Base-by-base conservation (phyloP, 2,113 vertebrate genomes). In the Motacilla tschutschensis region DNA sequence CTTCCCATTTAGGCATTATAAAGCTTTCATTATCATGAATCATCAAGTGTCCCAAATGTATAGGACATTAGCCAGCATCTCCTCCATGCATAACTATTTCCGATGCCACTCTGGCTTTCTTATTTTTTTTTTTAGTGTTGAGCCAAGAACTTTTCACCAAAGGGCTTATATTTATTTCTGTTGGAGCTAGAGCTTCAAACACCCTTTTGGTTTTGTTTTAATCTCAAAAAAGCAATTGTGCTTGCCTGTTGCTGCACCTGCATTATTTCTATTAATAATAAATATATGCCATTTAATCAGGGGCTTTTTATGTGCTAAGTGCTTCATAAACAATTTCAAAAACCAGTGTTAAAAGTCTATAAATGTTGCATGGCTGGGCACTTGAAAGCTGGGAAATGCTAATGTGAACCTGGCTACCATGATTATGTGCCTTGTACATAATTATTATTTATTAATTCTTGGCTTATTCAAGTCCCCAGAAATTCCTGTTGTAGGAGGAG, bases 261-360 rank as follows among this genome's bases (percentile, higher is more conserved):
- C 26, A 18, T 63, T 66, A 59, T 74, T 88, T 54, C 6, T 63
- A 63, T 88, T 85, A 86, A 80, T 86, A 83, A 90, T 83, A 88
- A 63, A 87, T 80, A 40, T 1, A 0, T 73, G 60, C 18, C 44
- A 83, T 55, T 80, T 90, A 66, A 88, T 62, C 18, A 63, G 35
- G 33, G 14, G 9, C 18, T 80, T 91, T 90, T 83, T 8, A 70
- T 9, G 5, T 5, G 3, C 15, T 31, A 73, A 87, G 22, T 47
- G 6, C n/a, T 73, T 79, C 35, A 55, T 40, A 85, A 89, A 64
- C 16, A 20, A 80, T 78, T 83, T 70, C n/a, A 41, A 41, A 76
- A 89, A 41, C 3, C 12, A 53, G 25, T 35, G 12, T 38, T 83
- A n/a, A 69, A 78, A 83, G 14, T 24, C 8, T 33, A 41, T 76